Evolutionary conservation across 2,888 invertebrate genomes (phyloP), one percentile per base, ranked within the genome.

Genomic region (Colletes collaris): DNA sequence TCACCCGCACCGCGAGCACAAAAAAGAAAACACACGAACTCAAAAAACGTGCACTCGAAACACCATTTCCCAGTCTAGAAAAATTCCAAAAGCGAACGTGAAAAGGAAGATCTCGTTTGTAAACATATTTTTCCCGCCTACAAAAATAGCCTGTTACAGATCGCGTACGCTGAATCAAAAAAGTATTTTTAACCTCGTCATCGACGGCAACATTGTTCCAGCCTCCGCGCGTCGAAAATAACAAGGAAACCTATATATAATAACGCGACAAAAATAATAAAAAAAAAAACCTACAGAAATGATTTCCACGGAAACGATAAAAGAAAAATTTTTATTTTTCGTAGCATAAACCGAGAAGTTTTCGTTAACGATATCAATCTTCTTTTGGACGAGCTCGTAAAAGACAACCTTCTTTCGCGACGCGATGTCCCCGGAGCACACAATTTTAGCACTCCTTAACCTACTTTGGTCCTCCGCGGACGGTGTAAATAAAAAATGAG

Each of bases 1-100:
- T 86, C 83, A 63, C 73, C 73, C 74, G 60, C 71, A 75, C 70
- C 76, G 76, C 67, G 55, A 77, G 65, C 66, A 68, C 69, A 58
- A 70, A 65, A 55, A 50, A 60, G 49, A 64, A 68, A 60, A 40
- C 69, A 68, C 65, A 53, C 63, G 50, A 37, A 52, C 37, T 60
- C 27, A 11, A 58, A 65, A 59, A 35, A 0, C 3, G 50, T 10
- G 11, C 16, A 55, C 4, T 53, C 35, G 7, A 8, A 11, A 58
- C 27, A 27, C 27, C 27, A 27, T 27, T 2, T 2, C 2, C 1
- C 27, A 2, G 2, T 27, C 27, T 1, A 27, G 1, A 27, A 27
- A 27, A 27, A 27, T 27, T 27, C 1, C 27, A 27, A 27, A 27
- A 27, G 27, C 27, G 27, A 27, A 27, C 27, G 27, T 27, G 27